phyloP scores from a whole-genome alignment of 2,113 vertebrate species.

The Irena cyanogastra region DNA sequence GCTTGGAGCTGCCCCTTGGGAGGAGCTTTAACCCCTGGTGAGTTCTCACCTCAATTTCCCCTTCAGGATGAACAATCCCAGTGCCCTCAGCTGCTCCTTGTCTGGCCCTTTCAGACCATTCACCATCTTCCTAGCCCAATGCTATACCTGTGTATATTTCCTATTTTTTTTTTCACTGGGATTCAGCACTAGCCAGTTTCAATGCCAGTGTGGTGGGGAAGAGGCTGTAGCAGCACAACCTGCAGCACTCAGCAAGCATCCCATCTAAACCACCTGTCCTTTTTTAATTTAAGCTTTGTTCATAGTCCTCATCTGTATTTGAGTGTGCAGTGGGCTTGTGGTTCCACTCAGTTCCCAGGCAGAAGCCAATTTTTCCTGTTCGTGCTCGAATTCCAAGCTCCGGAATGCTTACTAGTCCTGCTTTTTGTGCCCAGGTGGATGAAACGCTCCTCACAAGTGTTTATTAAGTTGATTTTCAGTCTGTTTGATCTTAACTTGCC shows the following conservation, averaged over 20 bases:
- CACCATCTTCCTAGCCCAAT: neutral
- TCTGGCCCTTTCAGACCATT: neutral
- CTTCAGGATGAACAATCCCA: neutral
- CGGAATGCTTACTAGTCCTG: neutral
- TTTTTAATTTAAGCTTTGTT: neutral
- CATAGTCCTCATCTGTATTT: neutral
- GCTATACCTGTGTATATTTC: neutral
- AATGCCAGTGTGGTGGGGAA: too few species aligned
- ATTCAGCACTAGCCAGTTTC: neutral
- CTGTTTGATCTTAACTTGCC: conserved; percentile 1
- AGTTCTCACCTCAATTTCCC: neutral
- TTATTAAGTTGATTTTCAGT: neutral
- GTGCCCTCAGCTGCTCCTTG: neutral
- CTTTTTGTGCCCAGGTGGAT: neutral
- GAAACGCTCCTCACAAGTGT: neutral
- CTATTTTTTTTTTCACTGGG: neutral
- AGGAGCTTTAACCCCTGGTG: neutral
- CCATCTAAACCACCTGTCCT: neutral
- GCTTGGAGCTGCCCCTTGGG: neutral
- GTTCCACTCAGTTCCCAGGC: neutral
- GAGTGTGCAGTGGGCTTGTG: neutral
- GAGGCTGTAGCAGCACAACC: neutral
- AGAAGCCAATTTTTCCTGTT: neutral
- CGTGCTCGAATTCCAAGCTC: neutral
- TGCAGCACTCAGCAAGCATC: neutral